phyloP scores from a whole-genome alignment of 2,888 invertebrate genomes.

The Agonopterix alstromeriana region DNA sequence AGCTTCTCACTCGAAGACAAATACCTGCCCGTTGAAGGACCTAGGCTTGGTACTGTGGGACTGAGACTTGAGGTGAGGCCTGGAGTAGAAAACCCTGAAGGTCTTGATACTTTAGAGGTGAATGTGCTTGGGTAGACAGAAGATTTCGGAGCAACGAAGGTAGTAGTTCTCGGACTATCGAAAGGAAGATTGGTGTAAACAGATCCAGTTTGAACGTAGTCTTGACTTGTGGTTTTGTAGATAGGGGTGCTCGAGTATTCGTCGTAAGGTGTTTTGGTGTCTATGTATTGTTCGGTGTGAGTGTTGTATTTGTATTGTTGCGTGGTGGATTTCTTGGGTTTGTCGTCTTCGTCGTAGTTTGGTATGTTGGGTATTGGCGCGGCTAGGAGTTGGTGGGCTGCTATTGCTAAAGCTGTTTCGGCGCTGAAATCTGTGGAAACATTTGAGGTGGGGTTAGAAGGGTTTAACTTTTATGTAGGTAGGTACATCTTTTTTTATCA shows the following conservation, averaged over 20 bases:
- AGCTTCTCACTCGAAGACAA: conserved; percentile 29
- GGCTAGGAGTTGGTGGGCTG: conserved; percentile 62
- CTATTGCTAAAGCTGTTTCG: conserved; percentile 66
- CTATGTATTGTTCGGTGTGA: conserved; percentile 28
- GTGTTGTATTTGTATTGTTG: conserved; percentile 51
- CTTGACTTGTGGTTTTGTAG: conserved; percentile 25
- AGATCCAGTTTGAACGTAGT: conserved; percentile 34
- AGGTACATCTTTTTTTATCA: too few species aligned
- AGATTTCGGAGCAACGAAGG: background rate
- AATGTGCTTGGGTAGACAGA: conserved; percentile 9
- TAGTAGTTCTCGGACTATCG: background rate
- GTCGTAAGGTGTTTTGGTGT: conserved; percentile 20
- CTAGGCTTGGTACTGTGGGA: conserved; percentile 5
- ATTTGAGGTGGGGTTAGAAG: too few species aligned
- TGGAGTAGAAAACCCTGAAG: conserved; percentile 17
- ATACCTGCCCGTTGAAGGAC: conserved; percentile 30
- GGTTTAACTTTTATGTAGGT: conserved; percentile 3
- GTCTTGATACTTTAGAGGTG: conserved; percentile 17
- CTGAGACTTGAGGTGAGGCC: background rate
- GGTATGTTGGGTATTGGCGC: conserved; percentile 59
- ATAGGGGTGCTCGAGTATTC: conserved; percentile 52
- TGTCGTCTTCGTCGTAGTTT: conserved; percentile 45
- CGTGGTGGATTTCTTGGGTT: conserved; percentile 34
- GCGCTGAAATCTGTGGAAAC: conserved; percentile 43
- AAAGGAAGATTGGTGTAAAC: conserved; percentile 16